These are phyloP conservation scores for Eubasilissa regina DNA, from an alignment of 1,140 invertebrate genomes.

Conservation along the genomic window DNA sequence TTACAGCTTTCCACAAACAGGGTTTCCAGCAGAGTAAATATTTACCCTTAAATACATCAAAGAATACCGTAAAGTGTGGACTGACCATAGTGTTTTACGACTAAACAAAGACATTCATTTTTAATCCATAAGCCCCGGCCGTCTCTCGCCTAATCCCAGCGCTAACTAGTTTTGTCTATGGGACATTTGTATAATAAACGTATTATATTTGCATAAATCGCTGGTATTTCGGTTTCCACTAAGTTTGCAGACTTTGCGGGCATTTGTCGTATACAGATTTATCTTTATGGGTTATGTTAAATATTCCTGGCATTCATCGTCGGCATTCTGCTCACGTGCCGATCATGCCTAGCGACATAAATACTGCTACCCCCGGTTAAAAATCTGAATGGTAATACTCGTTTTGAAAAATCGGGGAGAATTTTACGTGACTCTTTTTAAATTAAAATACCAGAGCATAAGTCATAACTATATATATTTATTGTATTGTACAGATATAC, in stretches of 20 bases:
- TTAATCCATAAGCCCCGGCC: constrained; percentile 6
- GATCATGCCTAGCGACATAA: background rate
- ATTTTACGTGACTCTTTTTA: constrained; percentile 14
- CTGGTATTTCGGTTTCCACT: constrained; percentile 26
- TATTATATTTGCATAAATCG: constrained; percentile 33
- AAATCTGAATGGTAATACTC: background rate
- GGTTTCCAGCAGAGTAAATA: background rate
- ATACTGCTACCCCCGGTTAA: background rate
- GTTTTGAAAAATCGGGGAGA: background rate
- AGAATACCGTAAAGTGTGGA: background rate
- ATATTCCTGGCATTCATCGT: constrained; percentile 19
- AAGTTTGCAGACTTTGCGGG: background rate
- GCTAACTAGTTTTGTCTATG: constrained; percentile 1
- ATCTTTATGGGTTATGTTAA: constrained; percentile 29
- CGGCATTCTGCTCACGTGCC: constrained; percentile 19
- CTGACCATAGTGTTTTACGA: background rate
- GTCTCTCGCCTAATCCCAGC: background rate
- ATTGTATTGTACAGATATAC: too few species aligned
- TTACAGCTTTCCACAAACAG: background rate
- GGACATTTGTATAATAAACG: constrained; percentile 4
- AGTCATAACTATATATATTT: too few species aligned
- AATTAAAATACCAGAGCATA: background rate
- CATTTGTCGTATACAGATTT: constrained; percentile 30
- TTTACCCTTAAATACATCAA: background rate
- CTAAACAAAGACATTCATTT: constrained; percentile 1